These are phyloP conservation scores for Ectemnius continuus DNA, from an alignment of 2,888 invertebrate genomes.

Conservation along the genomic window DNA sequence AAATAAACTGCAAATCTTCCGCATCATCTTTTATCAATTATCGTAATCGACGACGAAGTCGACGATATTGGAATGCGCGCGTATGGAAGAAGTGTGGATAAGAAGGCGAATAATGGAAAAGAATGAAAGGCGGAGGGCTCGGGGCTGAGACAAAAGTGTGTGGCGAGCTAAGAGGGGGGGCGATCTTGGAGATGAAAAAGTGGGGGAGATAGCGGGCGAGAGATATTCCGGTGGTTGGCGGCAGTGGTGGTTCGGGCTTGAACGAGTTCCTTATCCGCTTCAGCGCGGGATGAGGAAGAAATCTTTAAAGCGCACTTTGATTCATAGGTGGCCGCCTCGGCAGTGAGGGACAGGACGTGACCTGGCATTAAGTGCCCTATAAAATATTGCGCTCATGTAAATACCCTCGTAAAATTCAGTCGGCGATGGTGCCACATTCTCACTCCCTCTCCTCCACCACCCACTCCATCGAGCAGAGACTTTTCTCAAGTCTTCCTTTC, in stretches of 20 bases:
- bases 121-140: no score
- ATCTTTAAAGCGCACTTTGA: constrained; percentile 73
- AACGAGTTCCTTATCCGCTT: constrained; percentile 54
- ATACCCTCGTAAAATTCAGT: constrained; percentile 74
- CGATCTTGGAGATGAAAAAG: constrained; percentile 14
- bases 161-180: no score
- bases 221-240: constrained; percentile 50
- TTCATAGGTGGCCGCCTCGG: constrained; percentile 68
- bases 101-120: no score
- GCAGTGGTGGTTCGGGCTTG: constrained; percentile 23
- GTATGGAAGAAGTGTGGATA: no score
- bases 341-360: constrained; percentile 71
- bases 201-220: constrained; percentile 30
- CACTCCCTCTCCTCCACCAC: not conserved
- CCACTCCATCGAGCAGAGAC: not conserved
- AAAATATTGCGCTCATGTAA: constrained; percentile 76
- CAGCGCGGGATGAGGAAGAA: constrained; percentile 62
- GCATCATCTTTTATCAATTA: no score
- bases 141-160: no score
- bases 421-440: constrained; percentile 55
- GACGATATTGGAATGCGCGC: no score
- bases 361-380: constrained; percentile 76
- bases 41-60: no score
- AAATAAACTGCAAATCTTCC: no score
- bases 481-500: not conserved